Base-by-base conservation (phyloP, 1,140 invertebrate species). In the Megathymus violae region DNA sequence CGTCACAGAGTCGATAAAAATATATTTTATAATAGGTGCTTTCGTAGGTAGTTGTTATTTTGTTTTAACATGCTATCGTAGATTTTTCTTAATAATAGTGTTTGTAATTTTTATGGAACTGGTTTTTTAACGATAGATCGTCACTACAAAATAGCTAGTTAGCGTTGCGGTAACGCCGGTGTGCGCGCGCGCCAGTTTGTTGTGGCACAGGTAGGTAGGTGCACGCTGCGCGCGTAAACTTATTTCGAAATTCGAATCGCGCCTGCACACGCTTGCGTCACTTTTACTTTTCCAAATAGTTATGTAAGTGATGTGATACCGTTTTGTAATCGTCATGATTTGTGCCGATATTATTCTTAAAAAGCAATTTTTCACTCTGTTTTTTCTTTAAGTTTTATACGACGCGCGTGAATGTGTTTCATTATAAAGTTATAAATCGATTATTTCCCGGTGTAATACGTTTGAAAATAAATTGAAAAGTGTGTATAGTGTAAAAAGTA, bases 201-300 rank as follows among this genome's bases (percentile, higher is more conserved):
- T 69, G 74, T 69, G 71, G 62, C 72, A 59, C 82, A 87, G 84
- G 85, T 87, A 77, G 64, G 65, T 64, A 51, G 59, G 70, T 66
- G 77, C 72, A 84, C n/a, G n/a, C n/a, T n/a, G n/a, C 83, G 71
- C 64, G 65, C 59, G 68, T 46, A 58, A 69, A 71, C 59, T 64
- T 31, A 62, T 64, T 78, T 74, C 61, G 71, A 82, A 82, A 72
- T 72, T 84, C 58, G 67, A 65, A 80, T 58, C 46, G 25, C 64
- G n/a, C n/a, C n/a, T n/a, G n/a, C n/a, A n/a, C 61, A 36, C 61
- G 60, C 73, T n/a, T 56, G 51, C 22, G 56, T 67, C 47, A 75
- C 81, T 83, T 86, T 86, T 84, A 84, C 82, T 81, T 82, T 85
- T 78, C 66, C 48, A 56, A 65, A 67, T 81, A 2, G 19, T 22